Base-by-base conservation (phyloP, 35 echinoderm and acorn worm species). In the Chiridota heheva region DNA sequence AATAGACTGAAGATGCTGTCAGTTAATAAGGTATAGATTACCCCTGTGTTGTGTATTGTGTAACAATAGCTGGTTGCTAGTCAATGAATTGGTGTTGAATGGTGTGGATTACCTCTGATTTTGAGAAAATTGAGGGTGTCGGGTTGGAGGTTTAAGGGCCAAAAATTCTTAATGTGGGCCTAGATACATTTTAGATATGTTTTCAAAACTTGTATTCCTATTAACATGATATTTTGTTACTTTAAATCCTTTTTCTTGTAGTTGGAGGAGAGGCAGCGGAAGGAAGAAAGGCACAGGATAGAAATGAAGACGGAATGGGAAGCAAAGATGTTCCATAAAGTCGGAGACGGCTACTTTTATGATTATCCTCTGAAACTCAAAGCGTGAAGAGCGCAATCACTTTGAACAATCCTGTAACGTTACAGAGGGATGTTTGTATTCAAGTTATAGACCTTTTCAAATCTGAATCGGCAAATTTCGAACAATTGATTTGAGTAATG, bases 181-280 rank as follows among this genome's bases (percentile, higher is more conserved):
- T 37, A 3, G 0, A 68, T 30, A 68, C 18, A 27, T 68, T 26
- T 68, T 18, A 26, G 36, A 8, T 5, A 18, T 30, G 24, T 29
- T 5, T 7, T 26, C 2, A 29, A 5, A 68, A 8, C 25, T 26
- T 30, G 53, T 36, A 26, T 4, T 18, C 1, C 25, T 28, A 37
- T 69, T 69, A 69, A 31, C 36, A 31, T 37, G 22, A 4, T 31
- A 69, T n/a, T 38, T 29, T 45, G 18, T 6, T 38, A 26, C 51
- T 44, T 3, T 80, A 67, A 28, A 35, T 40, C 5, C 57, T 83
- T 36, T 42, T 17, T 41, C 18, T 31, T 66, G 3, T 51, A 98
- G 95, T 66, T 98, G 73, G 95, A 98, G 60, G 89, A 98, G 69
- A 84, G 74, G 29, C 95, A 98, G 51, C 59, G 95, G 29, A 66